These are phyloP conservation scores for Cherax quadricarinatus DNA, from an alignment of 1,140 invertebrate species.

Conservation along the genomic window DNA sequence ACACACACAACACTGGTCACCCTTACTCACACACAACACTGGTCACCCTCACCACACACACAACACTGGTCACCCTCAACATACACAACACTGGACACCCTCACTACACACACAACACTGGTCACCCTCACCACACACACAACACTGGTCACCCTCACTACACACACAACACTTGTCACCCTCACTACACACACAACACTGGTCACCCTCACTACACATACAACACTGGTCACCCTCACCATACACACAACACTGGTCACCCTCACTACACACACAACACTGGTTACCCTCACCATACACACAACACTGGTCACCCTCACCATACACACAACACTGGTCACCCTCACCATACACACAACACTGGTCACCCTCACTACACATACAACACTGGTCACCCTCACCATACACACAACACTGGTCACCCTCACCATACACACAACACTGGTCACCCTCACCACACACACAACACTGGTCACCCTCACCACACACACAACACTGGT, in stretches of 20 bases:
- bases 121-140: not conserved
- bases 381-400: too few species aligned
- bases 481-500: too few species aligned
- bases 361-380: not conserved
- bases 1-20: too few species aligned
- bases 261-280: constrained; percentile 28
- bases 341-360: constrained; percentile 27
- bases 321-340: constrained; percentile 25
- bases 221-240: too few species aligned
- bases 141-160: not conserved
- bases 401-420: constrained; percentile 18
- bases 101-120: too few species aligned
- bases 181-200: constrained; percentile 30
- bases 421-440: constrained; percentile 46
- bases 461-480: too few species aligned
- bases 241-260: constrained; percentile 24
- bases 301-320: too few species aligned
- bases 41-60: not conserved
- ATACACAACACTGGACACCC: too few species aligned
- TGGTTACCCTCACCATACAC: not conserved
- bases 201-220: not conserved
- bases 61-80: too few species aligned
- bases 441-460: too few species aligned
- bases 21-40: too few species aligned
- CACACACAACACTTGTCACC: constrained; percentile 24